phyloP scores from a whole-genome alignment of 2,888 invertebrate genomes.

The Byasa hedistus region DNA sequence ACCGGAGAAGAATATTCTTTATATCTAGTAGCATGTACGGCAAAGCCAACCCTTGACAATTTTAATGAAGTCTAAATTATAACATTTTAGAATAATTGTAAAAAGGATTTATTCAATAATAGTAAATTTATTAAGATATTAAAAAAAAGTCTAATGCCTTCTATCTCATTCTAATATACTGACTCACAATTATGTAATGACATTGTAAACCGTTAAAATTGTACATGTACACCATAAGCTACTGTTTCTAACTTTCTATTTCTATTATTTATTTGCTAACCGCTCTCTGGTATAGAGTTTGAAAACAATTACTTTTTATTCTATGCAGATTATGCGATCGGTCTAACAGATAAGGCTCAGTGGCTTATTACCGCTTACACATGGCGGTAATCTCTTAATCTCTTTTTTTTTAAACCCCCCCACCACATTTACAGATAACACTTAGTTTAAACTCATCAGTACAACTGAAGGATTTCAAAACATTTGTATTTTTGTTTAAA shows the following conservation, averaged over 20 bases:
- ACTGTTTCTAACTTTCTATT: neutral
- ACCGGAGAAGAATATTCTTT: too few species aligned
- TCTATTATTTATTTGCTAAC: neutral
- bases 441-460: neutral
- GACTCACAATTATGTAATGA: too few species aligned
- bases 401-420: neutral
- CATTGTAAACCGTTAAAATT: too few species aligned
- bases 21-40: too few species aligned
- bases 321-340: constrained; percentile 5
- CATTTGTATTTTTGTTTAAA: too few species aligned
- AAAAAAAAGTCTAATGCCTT: too few species aligned
- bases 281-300: neutral
- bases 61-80: too few species aligned
- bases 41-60: too few species aligned
- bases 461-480: neutral
- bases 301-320: neutral
- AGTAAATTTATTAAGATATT: too few species aligned
- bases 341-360: constrained; percentile 1
- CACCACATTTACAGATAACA: neutral
- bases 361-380: constrained; percentile 6
- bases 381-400: constrained; percentile 15
- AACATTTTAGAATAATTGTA: too few species aligned
- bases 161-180: too few species aligned
- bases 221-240: neutral
- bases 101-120: too few species aligned